Conservation (phyloP, 2,113 vertebrate genomes). For the Osmerus mordax region DNA sequence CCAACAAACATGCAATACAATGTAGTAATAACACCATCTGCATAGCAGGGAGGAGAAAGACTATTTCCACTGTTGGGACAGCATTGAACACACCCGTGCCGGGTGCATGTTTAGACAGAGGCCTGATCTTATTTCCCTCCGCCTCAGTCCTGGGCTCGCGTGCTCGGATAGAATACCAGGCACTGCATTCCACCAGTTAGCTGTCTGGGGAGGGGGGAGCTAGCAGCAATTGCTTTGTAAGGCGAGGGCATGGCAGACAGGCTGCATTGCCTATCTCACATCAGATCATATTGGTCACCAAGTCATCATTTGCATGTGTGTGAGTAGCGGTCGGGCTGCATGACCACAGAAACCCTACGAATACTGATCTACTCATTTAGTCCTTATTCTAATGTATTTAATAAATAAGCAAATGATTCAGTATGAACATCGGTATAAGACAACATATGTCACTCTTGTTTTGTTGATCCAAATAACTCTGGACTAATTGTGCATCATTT, state of each 20-base stretch:
- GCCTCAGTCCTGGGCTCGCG: slow-evolving; percentile 40
- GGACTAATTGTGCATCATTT: no score
- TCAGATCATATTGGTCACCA: slow-evolving; percentile 29
- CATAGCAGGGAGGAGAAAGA: slow-evolving; percentile 1
- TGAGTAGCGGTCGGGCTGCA: slow-evolving; percentile 20
- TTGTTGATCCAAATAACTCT: no score
- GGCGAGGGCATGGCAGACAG: slow-evolving; percentile 33
- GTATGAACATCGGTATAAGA: no score
- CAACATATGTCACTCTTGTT: no score
- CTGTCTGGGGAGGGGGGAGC: slow-evolving; percentile 50
- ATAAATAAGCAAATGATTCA: no score
- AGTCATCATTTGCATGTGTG: slow-evolving; percentile 36
- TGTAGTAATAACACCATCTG: no score
- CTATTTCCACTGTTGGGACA: slow-evolving; percentile 47
- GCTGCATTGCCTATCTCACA: slow-evolving; percentile 32
- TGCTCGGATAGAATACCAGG: slow-evolving; percentile 60
- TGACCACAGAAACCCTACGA: no score
- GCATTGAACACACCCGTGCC: slow-evolving; percentile 49
- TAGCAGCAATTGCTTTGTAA: slow-evolving; percentile 52
- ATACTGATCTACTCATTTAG: no score
- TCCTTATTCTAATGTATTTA: no score
- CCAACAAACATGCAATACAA: no score
- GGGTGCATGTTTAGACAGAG: slow-evolving; percentile 62
- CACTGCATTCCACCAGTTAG: slow-evolving; percentile 61
- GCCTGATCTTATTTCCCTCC: slow-evolving; percentile 60